Percentiles rank a stretch among this genome's conserved stretches.
phyloP scores from a whole-genome alignment of 2,797 vertebrate species.

The Paedocypris micromegethes region DNA sequence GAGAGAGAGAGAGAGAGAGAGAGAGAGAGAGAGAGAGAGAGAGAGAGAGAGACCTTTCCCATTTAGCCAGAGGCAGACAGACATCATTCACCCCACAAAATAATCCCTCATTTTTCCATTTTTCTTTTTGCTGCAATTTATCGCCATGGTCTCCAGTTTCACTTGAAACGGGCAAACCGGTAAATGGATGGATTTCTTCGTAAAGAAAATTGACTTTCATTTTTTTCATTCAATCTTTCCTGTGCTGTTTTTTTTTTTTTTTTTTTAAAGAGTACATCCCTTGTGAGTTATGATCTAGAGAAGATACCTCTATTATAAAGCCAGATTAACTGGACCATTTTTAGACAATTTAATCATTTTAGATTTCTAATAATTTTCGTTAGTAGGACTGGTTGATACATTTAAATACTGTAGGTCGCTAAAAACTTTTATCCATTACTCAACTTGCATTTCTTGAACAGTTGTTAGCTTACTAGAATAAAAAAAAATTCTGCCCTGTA shows the following conservation, averaged over 20 bases:
- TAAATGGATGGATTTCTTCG: slow-evolving; percentile 75
- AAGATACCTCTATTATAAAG: too few species aligned
- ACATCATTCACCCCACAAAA: slow-evolving; percentile 58
- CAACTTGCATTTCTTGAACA: too few species aligned
- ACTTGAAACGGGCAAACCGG: slow-evolving; percentile 54
- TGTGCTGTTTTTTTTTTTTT: slow-evolving; percentile 16
- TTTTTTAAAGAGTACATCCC: not conserved
- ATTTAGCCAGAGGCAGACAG: slow-evolving; percentile 41
- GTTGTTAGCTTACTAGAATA: too few species aligned
- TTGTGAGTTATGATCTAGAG: too few species aligned
- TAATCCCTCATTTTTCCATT: slow-evolving; percentile 59
- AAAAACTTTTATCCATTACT: too few species aligned
- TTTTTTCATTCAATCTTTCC: slow-evolving; percentile 41
- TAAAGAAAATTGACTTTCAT: slow-evolving; percentile 73
- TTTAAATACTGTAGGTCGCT: too few species aligned
- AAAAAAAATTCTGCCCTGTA: too few species aligned
- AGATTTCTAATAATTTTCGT: too few species aligned
- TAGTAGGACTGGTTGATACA: too few species aligned
- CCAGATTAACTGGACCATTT: too few species aligned
- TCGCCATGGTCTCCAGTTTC: slow-evolving; percentile 73
- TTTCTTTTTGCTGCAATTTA: slow-evolving; percentile 65
- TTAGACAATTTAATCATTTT: too few species aligned
- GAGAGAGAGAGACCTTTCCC: not conserved
- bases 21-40: too few species aligned
- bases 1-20: not conserved